phyloP scores from a whole-genome alignment of 1,140 invertebrate genomes.

The Holotrichia oblita region DNA sequence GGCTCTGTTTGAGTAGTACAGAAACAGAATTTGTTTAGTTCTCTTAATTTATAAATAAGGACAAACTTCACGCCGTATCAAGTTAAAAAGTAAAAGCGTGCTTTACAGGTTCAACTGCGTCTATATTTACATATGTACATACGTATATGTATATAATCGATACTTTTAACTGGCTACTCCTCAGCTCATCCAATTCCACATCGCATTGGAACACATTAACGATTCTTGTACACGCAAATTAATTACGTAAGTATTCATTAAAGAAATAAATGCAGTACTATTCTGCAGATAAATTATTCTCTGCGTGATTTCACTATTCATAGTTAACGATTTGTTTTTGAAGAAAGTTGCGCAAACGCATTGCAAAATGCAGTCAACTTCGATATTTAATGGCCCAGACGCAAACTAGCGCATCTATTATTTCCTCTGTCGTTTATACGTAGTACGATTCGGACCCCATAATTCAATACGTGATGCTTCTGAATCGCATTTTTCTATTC shows the following conservation, averaged over 20 bases:
- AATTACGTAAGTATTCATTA: neutral
- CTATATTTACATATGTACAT: no score
- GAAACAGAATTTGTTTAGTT: no score
- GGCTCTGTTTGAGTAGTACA: no score
- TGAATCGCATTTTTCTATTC: neutral
- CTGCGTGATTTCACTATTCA: neutral
- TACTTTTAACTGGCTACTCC: neutral
- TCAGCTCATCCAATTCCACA: neutral
- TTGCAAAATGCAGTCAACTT: constrained; percentile 5
- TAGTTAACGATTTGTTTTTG: constrained; percentile 9
- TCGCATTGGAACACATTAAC: neutral
- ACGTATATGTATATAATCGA: neutral
- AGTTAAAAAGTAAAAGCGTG: no score
- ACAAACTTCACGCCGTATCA: no score
- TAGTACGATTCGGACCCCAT: neutral
- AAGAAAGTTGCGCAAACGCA: neutral
- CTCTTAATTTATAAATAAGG: no score
- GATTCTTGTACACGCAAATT: neutral
- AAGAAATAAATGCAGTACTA: neutral
- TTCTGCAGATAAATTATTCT: neutral
- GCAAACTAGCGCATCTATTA: neutral
- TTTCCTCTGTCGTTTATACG: neutral
- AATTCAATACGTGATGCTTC: neutral
- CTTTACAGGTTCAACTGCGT: no score
- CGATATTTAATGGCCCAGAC: neutral